Evolutionary conservation across 2,113 vertebrate species (phyloP).

Genomic region (Malurus alboscapulatus): DNA sequence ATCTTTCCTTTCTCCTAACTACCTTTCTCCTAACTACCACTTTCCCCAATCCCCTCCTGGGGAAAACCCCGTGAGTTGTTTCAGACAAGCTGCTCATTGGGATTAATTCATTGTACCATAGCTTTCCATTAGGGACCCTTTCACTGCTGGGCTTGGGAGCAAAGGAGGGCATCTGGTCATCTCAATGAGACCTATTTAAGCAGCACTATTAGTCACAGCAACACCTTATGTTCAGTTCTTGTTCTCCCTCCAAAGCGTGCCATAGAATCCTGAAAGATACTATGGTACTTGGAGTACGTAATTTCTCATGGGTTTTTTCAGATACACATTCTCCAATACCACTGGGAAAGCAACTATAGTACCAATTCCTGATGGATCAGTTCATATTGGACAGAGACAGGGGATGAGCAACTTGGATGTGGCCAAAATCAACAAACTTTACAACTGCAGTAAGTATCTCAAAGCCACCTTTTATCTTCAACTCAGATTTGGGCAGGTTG

Average conservation of each 20-base stretch:
- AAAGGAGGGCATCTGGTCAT: neutral
- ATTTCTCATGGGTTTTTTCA: conserved; percentile 12
- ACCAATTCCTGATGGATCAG: conserved; percentile 77
- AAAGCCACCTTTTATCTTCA: neutral
- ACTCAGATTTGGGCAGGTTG: neutral
- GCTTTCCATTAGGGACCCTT: neutral
- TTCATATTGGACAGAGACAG: conserved; percentile 80
- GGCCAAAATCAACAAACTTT: conserved; percentile 82
- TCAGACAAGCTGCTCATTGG: neutral
- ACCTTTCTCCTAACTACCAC: neutral
- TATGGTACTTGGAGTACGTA: neutral
- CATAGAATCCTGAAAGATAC: neutral
- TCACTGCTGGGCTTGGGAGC: neutral
- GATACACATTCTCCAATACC: conserved; percentile 79
- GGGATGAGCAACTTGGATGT: conserved; percentile 79
- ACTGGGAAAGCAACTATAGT: conserved; percentile 80
- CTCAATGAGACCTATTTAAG: neutral
- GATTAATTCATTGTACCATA: neutral
- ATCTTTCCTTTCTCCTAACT: neutral
- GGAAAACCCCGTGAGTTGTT: neutral
- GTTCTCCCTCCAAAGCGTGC: neutral
- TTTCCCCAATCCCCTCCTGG: neutral
- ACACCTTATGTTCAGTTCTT: neutral
- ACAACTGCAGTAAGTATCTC: conserved; percentile 75
- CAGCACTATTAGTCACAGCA: neutral